phyloP scores from a whole-genome alignment of 1,140 invertebrate species.

The roundworm (Caenorhabditis elegans) region WBcel235 BX284603.4:7930001-7930500 shows the following conservation, averaged over 20 bases:
- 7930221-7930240: neutral
- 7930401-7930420: neutral
- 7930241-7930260: neutral
- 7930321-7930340: neutral
- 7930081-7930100: neutral
- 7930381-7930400: neutral
- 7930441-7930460: neutral
- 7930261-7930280: neutral
- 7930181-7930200: neutral
- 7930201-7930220: neutral
- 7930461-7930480: neutral
- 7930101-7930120: neutral
- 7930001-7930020: too few relatives aligned
- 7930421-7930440: neutral
- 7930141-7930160: neutral
- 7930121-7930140: neutral
- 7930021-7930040: neutral
- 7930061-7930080: neutral
- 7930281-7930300: neutral
- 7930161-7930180: neutral
- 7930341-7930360: too few relatives aligned
- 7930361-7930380: neutral
- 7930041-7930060: neutral
- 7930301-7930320: neutral
- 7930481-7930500: neutral